Base-by-base conservation (phyloP, 2,888 invertebrate genomes). In the Herminia tarsipennalis region DNA sequence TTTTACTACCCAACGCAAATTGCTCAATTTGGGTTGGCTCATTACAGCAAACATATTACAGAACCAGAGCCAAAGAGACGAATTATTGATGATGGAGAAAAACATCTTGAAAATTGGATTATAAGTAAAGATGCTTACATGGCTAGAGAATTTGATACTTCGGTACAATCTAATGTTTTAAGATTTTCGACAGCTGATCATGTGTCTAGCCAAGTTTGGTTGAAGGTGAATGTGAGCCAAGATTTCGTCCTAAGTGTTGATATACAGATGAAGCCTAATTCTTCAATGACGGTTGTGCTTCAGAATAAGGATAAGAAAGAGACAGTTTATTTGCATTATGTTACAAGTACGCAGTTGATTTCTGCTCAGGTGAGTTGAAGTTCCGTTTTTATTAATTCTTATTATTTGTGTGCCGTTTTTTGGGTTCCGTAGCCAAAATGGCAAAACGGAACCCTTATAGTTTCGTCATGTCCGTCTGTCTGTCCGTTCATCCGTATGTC, bases 1-100 rank as follows among this genome's bases (percentile, higher is more conserved):
- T 99, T 99, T 84, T 98, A 95, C 84, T 99, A 99, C 88, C 98
- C 99, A 0, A 99, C 98, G 1, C 99, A 99, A 90, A 98, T 99
- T 60, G 98, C 99, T 3, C 99, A 99, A 83, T 99, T 98, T 82
- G 99, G 98, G 0, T 87, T 99, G 43, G 97, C 98, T 5, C 99
- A 99, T 87, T 99, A 98, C 84, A 98, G 98, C 84, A 98, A 99
- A 84, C 96, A 97, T 83, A 86, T 98, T 8, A 96, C 96, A 0
- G 98, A 98, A 70, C 95, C 95, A 0, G 95, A 96, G 61, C 97
- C 98, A 0, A 93, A 95, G 33, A 90, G 94, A 52, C 94, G 93
- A 33, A 48, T 83, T 0, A 64, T 98, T 5, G 98, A 97, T 68
- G 96, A 98, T 76, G 95, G 94, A 0, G 95, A 96, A 63, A 92